Conservation (phyloP, 1,140 invertebrate genomes). For the Homalodisca vitripennis region DNA sequence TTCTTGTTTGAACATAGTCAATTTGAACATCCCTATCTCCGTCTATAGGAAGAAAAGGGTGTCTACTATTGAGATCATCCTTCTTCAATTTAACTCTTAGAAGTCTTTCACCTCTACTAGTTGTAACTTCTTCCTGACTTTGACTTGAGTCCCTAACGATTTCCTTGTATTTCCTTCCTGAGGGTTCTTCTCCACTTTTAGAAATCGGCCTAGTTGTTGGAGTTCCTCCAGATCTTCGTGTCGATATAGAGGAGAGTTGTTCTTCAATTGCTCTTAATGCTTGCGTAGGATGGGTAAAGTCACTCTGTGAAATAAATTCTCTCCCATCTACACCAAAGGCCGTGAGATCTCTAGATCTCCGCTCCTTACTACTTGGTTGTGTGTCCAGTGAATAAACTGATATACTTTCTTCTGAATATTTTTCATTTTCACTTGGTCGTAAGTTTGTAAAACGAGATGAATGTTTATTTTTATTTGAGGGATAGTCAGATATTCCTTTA, state of each 20-base stretch:
- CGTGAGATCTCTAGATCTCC: constrained; percentile 13
- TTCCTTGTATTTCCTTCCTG: constrained; percentile 16
- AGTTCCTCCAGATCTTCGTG: not conserved
- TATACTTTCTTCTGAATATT: no score
- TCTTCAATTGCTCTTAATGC: not conserved
- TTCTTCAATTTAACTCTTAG: constrained; percentile 1
- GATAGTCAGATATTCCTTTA: no score
- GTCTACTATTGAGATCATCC: constrained; percentile 24
- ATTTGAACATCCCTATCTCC: not conserved
- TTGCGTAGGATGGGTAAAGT: constrained; percentile 7
- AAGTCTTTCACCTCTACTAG: not conserved
- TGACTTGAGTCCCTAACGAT: not conserved
- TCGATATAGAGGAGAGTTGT: not conserved
- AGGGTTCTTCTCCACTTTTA: not conserved
- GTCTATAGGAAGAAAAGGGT: constrained; percentile 31
- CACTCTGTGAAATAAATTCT: not conserved
- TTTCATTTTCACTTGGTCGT: no score
- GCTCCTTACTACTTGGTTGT: not conserved
- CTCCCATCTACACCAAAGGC: not conserved
- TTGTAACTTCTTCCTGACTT: not conserved
- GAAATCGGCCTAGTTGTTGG: not conserved
- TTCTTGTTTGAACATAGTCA: constrained; percentile 15
- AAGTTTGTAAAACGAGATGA: no score
- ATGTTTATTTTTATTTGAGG: no score
- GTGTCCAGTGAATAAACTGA: no score